phyloP scores from a whole-genome alignment of 2,888 invertebrate species.

The Drosophila sordidula region DNA sequence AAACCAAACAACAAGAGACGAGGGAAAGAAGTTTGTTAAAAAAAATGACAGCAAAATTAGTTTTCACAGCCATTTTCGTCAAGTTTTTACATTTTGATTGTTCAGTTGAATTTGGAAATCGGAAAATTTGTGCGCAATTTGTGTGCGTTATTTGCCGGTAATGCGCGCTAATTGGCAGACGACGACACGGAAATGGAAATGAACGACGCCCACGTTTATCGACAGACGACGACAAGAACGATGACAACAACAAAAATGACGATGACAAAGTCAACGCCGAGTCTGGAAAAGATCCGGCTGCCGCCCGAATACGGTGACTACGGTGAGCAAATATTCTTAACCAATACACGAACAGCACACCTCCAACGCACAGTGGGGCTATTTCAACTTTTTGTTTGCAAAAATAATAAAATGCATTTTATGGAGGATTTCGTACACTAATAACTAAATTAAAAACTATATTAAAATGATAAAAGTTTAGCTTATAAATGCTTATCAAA shows the following conservation, averaged over 20 bases:
- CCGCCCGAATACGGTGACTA: conserved; percentile 60
- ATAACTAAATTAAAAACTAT: no score
- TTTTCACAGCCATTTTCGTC: conserved; percentile 61
- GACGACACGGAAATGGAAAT: conserved; percentile 76
- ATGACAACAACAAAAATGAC: conserved; percentile 22
- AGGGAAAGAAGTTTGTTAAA: background rate
- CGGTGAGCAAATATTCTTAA: conserved; percentile 56
- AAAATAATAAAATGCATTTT: no score
- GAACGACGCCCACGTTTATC: conserved; percentile 56
- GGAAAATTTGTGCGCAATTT: conserved; percentile 58
- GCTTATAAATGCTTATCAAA: no score
- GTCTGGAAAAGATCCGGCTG: conserved; percentile 49
- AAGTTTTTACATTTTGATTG: conserved; percentile 48
- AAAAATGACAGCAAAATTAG: conserved; percentile 58
- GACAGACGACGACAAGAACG: conserved; percentile 40
- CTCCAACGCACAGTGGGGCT: background rate
- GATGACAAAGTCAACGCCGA: conserved; percentile 24
- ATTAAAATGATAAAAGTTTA: no score
- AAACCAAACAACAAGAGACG: conserved; percentile 19
- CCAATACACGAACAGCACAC: background rate
- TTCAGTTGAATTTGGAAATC: conserved; percentile 58
- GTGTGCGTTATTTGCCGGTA: conserved; percentile 61
- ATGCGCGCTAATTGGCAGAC: conserved; percentile 71
- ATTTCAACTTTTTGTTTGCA: no score
- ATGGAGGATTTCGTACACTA: no score